These are phyloP conservation scores for Chloropsis cyanopogon DNA, from an alignment of 2,113 vertebrate species.

Conservation along the genomic window DNA sequence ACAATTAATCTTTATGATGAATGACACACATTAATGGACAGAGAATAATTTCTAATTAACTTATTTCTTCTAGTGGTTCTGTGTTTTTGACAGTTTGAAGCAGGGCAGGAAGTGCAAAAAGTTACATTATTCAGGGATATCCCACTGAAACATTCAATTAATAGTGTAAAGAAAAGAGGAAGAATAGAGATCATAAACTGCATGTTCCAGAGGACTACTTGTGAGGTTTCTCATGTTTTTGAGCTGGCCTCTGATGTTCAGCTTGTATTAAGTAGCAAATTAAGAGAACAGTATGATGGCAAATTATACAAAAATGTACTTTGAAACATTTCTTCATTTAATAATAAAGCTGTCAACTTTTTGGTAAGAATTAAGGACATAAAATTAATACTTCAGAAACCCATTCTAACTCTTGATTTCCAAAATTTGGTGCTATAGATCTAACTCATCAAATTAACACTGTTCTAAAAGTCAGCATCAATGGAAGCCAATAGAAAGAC, in stretches of 20 bases:
- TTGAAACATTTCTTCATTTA: neutral
- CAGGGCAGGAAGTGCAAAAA: conserved; percentile 18
- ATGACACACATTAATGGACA: conserved; percentile 40
- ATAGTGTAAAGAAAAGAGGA: conserved; percentile 65
- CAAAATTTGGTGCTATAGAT: neutral
- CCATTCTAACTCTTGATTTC: neutral
- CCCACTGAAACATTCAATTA: conserved; percentile 56
- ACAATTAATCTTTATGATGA: conserved; percentile 61
- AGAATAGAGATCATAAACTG: conserved; percentile 48
- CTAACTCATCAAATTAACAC: neutral
- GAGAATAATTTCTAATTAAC: conserved; percentile 37
- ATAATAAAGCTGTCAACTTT: neutral
- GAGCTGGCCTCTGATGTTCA: conserved; percentile 57
- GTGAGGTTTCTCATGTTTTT: conserved; percentile 50
- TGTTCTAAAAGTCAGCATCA: neutral
- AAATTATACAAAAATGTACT: conserved; percentile 56
- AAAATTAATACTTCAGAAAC: neutral
- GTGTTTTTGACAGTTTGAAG: conserved; percentile 23
- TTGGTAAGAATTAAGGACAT: neutral
- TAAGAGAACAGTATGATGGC: conserved; percentile 55
- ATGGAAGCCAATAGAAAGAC: neutral
- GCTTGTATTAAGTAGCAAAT: conserved; percentile 67
- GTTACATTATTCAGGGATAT: conserved; percentile 66
- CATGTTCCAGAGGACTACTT: conserved; percentile 62
- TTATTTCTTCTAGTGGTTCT: conserved; percentile 1